Conservation (phyloP, 2,113 vertebrate genomes). For the Ibidorhyncha struthersii region DNA sequence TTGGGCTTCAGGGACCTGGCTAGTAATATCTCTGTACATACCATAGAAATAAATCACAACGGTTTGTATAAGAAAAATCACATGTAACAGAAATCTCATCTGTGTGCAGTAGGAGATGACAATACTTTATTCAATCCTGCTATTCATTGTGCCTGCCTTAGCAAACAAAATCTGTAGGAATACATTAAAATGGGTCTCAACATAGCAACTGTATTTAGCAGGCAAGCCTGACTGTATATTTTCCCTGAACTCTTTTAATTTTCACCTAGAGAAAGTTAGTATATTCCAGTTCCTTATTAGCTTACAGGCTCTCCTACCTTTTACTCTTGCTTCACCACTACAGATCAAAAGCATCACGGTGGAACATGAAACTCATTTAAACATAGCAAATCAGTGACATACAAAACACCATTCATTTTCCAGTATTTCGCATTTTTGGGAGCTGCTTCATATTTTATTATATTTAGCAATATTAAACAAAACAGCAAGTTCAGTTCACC, state of each 20-base stretch:
- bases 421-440: not conserved
- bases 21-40: constrained; percentile 40
- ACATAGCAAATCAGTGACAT: not conserved
- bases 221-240: not conserved
- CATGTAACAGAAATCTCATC: not conserved
- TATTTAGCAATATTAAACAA: not conserved
- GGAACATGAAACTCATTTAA: not conserved
- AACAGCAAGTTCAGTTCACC: not conserved
- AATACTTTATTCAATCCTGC: constrained; percentile 38
- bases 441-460: not conserved
- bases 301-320: not conserved
- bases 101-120: constrained; percentile 29
- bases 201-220: not conserved
- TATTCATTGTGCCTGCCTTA: constrained; percentile 36
- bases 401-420: not conserved
- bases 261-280: not conserved
- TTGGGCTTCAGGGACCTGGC: constrained; percentile 15
- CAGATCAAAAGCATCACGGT: not conserved
- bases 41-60: constrained; percentile 44
- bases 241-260: not conserved
- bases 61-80: constrained; percentile 55
- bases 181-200: not conserved
- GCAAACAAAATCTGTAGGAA: constrained; percentile 54
- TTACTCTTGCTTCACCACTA: not conserved
- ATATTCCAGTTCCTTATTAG: not conserved